A percentile compares a stretch with the other conserved stretches of the same genome.
phyloP scores from a whole-genome alignment of 2,113 vertebrate genomes.

The Eidolon helvum region DNA sequence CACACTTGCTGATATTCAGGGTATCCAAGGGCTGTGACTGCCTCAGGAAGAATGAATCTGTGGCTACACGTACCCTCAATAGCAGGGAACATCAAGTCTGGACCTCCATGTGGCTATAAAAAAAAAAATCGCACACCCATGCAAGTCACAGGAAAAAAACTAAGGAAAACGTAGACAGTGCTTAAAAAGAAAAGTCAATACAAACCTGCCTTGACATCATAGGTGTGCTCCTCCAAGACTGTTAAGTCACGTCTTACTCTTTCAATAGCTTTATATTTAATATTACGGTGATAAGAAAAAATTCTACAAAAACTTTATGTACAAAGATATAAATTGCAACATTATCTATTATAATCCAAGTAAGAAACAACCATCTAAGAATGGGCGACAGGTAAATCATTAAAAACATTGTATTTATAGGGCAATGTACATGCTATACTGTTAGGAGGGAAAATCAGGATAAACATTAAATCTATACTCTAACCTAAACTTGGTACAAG shows the following conservation, averaged over 20 bases:
- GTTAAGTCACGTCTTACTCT: not conserved
- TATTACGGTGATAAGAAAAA: not conserved
- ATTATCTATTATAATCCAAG: not conserved
- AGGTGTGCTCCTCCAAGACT: not conserved
- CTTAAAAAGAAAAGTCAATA: not conserved
- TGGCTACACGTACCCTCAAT: not conserved
- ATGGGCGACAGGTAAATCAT: not conserved
- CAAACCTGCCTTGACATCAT: not conserved
- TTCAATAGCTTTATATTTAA: not conserved
- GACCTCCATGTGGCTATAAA: not conserved
- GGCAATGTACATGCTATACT: not conserved
- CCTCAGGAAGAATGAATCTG: slow-evolving; percentile 61
- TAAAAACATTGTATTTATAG: not conserved
- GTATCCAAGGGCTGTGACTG: slow-evolving; percentile 49
- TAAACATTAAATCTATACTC: not conserved
- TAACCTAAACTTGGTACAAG: not conserved
- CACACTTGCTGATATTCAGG: slow-evolving; percentile 73
- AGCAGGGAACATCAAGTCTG: not conserved
- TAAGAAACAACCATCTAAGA: not conserved
- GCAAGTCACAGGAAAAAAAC: not conserved
- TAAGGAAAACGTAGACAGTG: not conserved
- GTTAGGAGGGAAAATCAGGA: not conserved
- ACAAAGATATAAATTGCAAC: not conserved
- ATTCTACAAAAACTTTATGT: not conserved
- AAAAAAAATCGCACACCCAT: not conserved